phyloP scores from a whole-genome alignment of 2,113 vertebrate species.

The Apteryx owenii region DNA sequence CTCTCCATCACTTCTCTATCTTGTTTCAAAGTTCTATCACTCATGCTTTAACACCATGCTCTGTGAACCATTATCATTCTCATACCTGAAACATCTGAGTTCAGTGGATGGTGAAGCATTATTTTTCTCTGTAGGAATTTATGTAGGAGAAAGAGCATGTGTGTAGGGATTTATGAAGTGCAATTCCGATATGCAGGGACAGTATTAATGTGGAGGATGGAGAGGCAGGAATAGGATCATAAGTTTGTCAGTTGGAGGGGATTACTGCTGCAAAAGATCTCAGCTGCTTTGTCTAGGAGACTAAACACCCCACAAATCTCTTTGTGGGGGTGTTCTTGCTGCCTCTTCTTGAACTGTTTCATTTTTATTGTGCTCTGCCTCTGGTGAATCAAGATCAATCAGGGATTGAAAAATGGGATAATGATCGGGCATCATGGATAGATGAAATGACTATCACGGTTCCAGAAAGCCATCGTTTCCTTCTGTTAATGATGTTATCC shows the following conservation, averaged over 20 bases:
- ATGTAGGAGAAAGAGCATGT: not conserved
- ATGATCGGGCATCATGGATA: not conserved
- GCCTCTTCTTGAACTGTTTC: not conserved
- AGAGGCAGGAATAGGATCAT: not conserved
- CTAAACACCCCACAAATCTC: not conserved
- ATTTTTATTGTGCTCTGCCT: not conserved
- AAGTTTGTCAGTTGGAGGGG: not conserved
- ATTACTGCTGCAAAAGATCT: not conserved
- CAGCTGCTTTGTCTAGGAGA: not conserved
- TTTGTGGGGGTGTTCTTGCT: not conserved
- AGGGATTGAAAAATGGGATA: not conserved
- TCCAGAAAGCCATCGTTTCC: not conserved
- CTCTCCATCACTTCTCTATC: not conserved
- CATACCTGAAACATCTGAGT: not conserved
- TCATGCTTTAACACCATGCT: not conserved
- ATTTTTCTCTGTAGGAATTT: accelerated
- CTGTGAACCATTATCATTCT: not conserved
- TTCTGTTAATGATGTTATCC: not conserved
- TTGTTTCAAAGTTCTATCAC: not conserved
- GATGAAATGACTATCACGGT: accelerated
- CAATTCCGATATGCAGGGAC: not conserved
- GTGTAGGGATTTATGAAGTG: not conserved
- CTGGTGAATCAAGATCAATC: not conserved
- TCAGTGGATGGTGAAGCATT: not conserved
- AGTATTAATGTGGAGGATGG: not conserved